Evolutionary conservation across 1,140 invertebrate species (phyloP).

Genomic region (Tetramorium parvispinum): DNA sequence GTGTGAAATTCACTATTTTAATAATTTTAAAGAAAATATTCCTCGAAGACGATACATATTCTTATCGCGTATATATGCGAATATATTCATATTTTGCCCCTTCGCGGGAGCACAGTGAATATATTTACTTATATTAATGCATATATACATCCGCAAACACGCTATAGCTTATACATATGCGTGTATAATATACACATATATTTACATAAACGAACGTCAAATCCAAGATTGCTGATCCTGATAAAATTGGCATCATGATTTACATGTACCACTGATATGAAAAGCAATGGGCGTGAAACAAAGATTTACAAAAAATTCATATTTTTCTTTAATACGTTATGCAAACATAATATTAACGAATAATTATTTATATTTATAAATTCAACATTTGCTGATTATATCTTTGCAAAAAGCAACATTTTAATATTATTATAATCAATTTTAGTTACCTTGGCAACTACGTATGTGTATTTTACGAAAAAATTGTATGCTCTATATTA

Average conservation of each 20-base stretch:
- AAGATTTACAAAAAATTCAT: not conserved
- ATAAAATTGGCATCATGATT: slow-evolving; percentile 23
- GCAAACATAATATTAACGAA: not conserved
- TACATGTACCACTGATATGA: not conserved
- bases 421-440: not conserved
- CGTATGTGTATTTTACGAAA: not conserved
- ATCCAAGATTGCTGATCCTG: slow-evolving; percentile 1
- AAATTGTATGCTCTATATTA: not conserved
- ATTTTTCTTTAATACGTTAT: not conserved
- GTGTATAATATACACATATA: not conserved
- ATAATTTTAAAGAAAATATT: slow-evolving; percentile 21
- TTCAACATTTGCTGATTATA: not conserved
- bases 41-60: slow-evolving; percentile 5
- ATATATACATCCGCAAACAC: slow-evolving; percentile 16
- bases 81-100: not conserved
- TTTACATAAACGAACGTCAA: slow-evolving; percentile 20
- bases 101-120: not conserved
- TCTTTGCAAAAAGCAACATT: not conserved
- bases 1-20: not conserved
- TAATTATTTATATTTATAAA: not conserved
- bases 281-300: not conserved
- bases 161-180: not conserved
- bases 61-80: slow-evolving; percentile 12
- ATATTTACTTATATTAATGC: slow-evolving; percentile 24
- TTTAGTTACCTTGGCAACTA: not conserved